A percentile compares a stretch with the other conserved stretches of the same genome.
These are phyloP conservation scores for Girardia tigrina DNA, from an alignment of 2,888 invertebrate genomes.

Conservation along the genomic window DNA sequence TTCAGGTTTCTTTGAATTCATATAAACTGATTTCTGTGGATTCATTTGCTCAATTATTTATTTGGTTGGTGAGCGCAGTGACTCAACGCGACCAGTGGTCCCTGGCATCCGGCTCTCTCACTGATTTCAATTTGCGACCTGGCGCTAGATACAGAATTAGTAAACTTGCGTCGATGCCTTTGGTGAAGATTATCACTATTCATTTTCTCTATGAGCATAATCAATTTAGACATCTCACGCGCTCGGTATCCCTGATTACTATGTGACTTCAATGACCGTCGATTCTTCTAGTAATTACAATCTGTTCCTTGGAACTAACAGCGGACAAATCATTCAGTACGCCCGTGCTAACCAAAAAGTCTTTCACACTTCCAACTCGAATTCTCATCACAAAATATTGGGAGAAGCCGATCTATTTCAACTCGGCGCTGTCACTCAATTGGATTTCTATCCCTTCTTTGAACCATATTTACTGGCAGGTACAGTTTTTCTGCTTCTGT, in stretches of 20 bases:
- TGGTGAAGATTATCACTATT: background rate
- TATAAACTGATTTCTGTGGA: background rate
- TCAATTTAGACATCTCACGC: too few species aligned
- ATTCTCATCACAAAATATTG: background rate
- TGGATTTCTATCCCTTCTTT: conserved; percentile 14
- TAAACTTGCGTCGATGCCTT: background rate
- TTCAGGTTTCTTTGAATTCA: background rate
- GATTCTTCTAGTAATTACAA: background rate
- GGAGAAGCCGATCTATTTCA: background rate
- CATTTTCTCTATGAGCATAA: too few species aligned
- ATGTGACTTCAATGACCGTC: background rate
- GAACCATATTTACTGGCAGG: conserved; percentile 3
- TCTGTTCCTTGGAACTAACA: conserved; percentile 13
- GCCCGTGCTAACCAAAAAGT: background rate
- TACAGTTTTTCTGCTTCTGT: background rate
- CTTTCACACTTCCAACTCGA: background rate
- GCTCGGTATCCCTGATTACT: background rate
- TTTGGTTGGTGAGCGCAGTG: background rate
- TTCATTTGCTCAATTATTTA: background rate
- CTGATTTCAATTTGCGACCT: background rate
- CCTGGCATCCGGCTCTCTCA: background rate
- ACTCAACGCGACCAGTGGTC: background rate
- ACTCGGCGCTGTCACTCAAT: background rate
- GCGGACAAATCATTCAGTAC: background rate
- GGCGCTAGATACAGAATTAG: background rate